phyloP scores from a whole-genome alignment of 2,888 invertebrate genomes.

The Pollenia angustigena region DNA sequence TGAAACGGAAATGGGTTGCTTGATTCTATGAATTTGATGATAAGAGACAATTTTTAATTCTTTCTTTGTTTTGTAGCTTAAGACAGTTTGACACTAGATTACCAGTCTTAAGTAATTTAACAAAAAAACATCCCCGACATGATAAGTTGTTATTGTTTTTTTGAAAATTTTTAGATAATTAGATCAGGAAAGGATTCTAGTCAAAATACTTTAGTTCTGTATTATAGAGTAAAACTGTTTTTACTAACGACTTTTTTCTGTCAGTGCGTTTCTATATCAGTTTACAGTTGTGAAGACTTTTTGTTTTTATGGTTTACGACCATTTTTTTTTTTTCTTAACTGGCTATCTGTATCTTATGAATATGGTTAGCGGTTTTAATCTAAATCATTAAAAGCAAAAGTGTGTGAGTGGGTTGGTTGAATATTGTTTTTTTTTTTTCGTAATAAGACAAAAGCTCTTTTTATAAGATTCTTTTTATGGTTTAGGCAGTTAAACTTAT shows the following conservation, averaged over 20 bases:
- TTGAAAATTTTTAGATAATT: too few relatives aligned
- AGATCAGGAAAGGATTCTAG: too few relatives aligned
- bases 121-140: too few relatives aligned
- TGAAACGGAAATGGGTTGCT: too few relatives aligned
- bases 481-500: not conserved
- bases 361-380: conserved; percentile 9
- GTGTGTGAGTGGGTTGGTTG: conserved; percentile 62
- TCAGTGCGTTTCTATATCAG: not conserved
- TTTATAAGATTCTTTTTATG: not conserved
- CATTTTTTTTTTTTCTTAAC: conserved; percentile 22
- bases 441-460: not conserved
- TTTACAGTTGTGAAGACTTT: conserved; percentile 43
- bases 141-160: too few relatives aligned
- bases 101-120: too few relatives aligned
- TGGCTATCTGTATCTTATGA: not conserved
- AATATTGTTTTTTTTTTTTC: not conserved
- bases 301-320: conserved; percentile 17
- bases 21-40: too few relatives aligned
- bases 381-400: conserved; percentile 61
- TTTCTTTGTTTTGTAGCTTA: too few relatives aligned
- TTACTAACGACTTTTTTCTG: not conserved
- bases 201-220: too few relatives aligned
- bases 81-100: too few relatives aligned
- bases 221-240: too few relatives aligned
- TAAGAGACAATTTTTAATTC: too few relatives aligned